These are phyloP conservation scores for Sapayoa aenigma DNA, from an alignment of 2,113 vertebrate species.

Conservation along the genomic window DNA sequence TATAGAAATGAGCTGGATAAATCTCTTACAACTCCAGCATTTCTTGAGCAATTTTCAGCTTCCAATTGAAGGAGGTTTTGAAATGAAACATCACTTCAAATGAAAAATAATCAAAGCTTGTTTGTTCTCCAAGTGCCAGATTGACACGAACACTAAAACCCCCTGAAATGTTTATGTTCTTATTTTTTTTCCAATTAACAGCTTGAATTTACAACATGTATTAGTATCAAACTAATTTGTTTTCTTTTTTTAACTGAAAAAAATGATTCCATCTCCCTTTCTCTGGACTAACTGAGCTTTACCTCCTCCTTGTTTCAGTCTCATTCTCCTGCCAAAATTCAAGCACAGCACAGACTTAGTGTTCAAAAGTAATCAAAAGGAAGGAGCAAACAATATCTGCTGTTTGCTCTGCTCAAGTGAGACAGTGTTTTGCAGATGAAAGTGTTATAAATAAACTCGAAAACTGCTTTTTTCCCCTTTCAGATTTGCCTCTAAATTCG, in stretches of 20 bases:
- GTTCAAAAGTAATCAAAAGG: background rate
- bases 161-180: background rate
- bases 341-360: background rate
- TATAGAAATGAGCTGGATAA: background rate
- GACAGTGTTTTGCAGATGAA: background rate
- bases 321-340: background rate
- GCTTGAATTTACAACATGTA: background rate
- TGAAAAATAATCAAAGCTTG: slow-evolving; percentile 1
- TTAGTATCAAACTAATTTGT: background rate
- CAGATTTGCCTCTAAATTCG: background rate
- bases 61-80: background rate
- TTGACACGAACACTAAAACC: background rate
- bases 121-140: background rate
- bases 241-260: background rate
- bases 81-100: background rate
- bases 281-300: background rate
- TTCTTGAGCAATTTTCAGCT: background rate
- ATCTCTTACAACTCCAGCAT: background rate
- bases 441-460: background rate
- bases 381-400: background rate
- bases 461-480: background rate
- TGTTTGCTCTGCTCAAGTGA: background rate
- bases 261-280: background rate
- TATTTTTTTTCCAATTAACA: slow-evolving; percentile 1
- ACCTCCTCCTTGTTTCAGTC: background rate